A percentile compares a stretch with the other conserved stretches of the same genome.
Conservation (phyloP, 2,888 invertebrate genomes). For the Leptinotarsa peninsularis region DNA sequence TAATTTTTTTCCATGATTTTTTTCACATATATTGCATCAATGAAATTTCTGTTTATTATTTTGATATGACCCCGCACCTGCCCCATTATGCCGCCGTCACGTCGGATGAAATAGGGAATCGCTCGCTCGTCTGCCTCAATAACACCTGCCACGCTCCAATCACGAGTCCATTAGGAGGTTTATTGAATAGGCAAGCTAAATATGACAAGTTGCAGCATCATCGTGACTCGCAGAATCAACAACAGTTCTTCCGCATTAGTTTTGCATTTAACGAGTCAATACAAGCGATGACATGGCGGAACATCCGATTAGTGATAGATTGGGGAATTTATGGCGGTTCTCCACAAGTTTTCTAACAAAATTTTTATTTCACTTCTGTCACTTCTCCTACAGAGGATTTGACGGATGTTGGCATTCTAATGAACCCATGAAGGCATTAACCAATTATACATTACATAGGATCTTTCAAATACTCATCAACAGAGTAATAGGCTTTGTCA, state of each 20-base stretch:
- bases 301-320: neutral
- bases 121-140: conserved; percentile 45
- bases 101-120: neutral
- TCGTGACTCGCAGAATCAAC: conserved; percentile 40
- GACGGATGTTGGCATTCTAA: too few relatives aligned
- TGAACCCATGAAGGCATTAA: too few relatives aligned
- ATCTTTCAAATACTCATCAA: too few relatives aligned
- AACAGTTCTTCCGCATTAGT: neutral
- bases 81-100: neutral
- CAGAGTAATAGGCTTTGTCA: too few relatives aligned
- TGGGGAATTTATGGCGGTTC: neutral
- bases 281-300: neutral
- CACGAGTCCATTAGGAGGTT: conserved; percentile 50
- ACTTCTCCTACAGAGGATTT: too few relatives aligned
- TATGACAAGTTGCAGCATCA: conserved; percentile 57
- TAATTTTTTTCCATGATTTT: too few relatives aligned
- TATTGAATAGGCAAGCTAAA: conserved; percentile 57
- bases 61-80: neutral
- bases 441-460: too few relatives aligned
- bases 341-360: too few relatives aligned
- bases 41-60: too few relatives aligned
- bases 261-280: conserved; percentile 17
- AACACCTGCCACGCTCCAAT: conserved; percentile 57
- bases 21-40: too few relatives aligned
- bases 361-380: too few relatives aligned